Evolutionary conservation across 2,797 vertebrate genomes (phyloP).

Genomic region (Ctenopoma kingsleyae): DNA sequence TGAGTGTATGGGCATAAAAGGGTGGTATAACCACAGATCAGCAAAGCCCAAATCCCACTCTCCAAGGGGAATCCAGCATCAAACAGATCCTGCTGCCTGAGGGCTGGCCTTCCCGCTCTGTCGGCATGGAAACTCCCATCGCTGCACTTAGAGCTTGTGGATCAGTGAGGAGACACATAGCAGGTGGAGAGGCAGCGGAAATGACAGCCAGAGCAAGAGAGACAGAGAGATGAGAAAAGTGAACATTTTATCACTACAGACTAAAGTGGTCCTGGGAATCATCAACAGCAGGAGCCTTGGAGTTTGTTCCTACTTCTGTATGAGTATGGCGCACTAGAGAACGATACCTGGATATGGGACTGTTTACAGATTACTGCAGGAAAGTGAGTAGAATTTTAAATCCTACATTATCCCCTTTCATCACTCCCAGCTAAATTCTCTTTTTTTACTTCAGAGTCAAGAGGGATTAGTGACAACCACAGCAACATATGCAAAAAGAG

Average conservation of each 20-base stretch:
- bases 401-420: conserved; percentile 36
- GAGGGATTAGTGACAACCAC: conserved; percentile 33
- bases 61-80: conserved; percentile 63
- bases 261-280: conserved; percentile 50
- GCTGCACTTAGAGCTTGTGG: conserved; percentile 53
- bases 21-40: conserved; percentile 49
- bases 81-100: conserved; percentile 63
- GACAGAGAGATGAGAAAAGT: conserved; percentile 45
- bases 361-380: conserved; percentile 45
- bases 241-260: conserved; percentile 55
- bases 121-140: conserved; percentile 56
- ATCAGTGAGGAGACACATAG: conserved; percentile 57
- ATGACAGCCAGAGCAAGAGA: conserved; percentile 38
- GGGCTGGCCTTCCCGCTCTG: conserved; percentile 64
- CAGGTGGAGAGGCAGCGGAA: conserved; percentile 52
- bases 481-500: conserved; percentile 37
- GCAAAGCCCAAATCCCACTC: conserved; percentile 51
- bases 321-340: conserved; percentile 23
- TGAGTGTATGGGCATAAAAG: conserved; percentile 46
- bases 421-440: conserved; percentile 31
- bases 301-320: conserved; percentile 40
- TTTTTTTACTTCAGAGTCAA: conserved; percentile 22
- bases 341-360: conserved; percentile 27
- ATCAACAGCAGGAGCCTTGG: conserved; percentile 33
- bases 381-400: conserved; percentile 50